phyloP scores from a whole-genome alignment of 1,140 invertebrate species.

The Papilio polyxenes region DNA sequence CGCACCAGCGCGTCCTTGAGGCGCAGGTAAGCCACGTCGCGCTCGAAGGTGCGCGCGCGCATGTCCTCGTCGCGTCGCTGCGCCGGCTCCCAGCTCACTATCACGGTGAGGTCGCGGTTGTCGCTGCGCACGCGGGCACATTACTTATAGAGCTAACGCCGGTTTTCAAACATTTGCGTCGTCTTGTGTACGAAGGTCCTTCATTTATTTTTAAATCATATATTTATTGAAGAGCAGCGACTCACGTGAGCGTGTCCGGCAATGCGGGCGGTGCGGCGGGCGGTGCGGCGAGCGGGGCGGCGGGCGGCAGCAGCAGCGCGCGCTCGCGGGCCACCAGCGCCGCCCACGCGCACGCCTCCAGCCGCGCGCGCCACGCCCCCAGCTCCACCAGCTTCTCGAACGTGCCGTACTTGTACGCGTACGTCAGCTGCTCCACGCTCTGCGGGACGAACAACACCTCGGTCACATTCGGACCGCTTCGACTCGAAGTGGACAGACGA shows the following conservation, averaged over 20 bases:
- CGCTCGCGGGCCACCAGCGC: slow-evolving; percentile 88
- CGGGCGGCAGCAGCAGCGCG: slow-evolving; percentile 85
- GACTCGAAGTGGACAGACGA: too few relatives aligned
- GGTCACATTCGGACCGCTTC: too few relatives aligned
- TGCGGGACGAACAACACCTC: slow-evolving; percentile 61
- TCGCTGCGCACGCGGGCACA: slow-evolving; percentile 66
- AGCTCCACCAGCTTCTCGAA: slow-evolving; percentile 96
- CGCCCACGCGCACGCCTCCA: slow-evolving; percentile 92
- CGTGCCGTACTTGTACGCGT: slow-evolving; percentile 96
- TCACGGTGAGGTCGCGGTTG: slow-evolving; percentile 83
- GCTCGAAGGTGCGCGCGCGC: slow-evolving; percentile 77
- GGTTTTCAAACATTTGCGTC: neutral
- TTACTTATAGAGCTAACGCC: neutral
- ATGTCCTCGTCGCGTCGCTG: slow-evolving; percentile 87
- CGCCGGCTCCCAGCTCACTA: slow-evolving; percentile 83
- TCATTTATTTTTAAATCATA: too few relatives aligned
- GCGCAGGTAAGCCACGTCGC: slow-evolving; percentile 66
- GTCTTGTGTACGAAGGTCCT: neutral
- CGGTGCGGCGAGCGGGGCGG: slow-evolving; percentile 68
- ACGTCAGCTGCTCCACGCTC: slow-evolving; percentile 94
- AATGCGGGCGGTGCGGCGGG: too few relatives aligned
- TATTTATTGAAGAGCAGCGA: too few relatives aligned
- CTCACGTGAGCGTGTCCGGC: neutral
- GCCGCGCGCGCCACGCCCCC: slow-evolving; percentile 89
- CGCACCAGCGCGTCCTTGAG: slow-evolving; percentile 69